These are phyloP conservation scores for Mormyrus hasselquistii DNA, from an alignment of 2,797 vertebrate genomes.

Conservation along the genomic window DNA sequence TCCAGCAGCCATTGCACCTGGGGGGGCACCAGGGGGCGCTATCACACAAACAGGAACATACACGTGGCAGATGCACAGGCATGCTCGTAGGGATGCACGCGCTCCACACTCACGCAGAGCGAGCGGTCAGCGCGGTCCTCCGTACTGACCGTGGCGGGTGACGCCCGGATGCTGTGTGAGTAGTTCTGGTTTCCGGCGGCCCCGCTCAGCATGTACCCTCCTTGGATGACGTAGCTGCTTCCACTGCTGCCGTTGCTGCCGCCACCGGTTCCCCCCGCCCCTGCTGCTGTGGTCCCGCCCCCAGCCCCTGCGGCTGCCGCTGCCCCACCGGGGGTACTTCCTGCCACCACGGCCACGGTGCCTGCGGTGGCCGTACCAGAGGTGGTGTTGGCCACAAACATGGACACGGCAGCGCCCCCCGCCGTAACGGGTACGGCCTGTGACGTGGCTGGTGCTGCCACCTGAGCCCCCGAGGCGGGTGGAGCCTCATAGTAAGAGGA, in stretches of 20 bases:
- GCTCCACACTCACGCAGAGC: not conserved
- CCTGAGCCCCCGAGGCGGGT: conserved; percentile 67
- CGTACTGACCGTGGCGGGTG: conserved; percentile 81
- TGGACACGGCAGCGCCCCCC: conserved; percentile 44
- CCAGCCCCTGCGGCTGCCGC: conserved; percentile 25
- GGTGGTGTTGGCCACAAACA: conserved; percentile 56
- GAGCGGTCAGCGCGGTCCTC: not conserved
- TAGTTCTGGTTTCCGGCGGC: conserved; percentile 68
- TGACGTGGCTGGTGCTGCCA: conserved; percentile 66
- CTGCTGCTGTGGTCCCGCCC: conserved; percentile 39
- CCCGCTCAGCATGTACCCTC: conserved; percentile 68
- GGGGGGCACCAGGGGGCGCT: not conserved
- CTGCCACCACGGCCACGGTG: conserved; percentile 25
- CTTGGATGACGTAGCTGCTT: conserved; percentile 74
- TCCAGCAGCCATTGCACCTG: conserved; percentile 90
- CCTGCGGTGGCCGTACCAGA: conserved; percentile 33
- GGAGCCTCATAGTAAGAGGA: conserved; percentile 73
- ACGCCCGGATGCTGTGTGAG: conserved; percentile 81
- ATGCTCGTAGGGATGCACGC: not conserved
- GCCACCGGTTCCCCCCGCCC: conserved; percentile 44
- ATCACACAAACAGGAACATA: not conserved
- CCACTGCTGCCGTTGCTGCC: conserved; percentile 36
- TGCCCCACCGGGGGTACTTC: conserved; percentile 23
- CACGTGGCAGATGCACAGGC: not conserved
- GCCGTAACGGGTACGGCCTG: conserved; percentile 63